Percentiles rank a stretch among this genome's conserved stretches.
These are phyloP conservation scores for Salmo trutta DNA, from an alignment of 2,797 vertebrate species.

Conservation along the genomic window DNA sequence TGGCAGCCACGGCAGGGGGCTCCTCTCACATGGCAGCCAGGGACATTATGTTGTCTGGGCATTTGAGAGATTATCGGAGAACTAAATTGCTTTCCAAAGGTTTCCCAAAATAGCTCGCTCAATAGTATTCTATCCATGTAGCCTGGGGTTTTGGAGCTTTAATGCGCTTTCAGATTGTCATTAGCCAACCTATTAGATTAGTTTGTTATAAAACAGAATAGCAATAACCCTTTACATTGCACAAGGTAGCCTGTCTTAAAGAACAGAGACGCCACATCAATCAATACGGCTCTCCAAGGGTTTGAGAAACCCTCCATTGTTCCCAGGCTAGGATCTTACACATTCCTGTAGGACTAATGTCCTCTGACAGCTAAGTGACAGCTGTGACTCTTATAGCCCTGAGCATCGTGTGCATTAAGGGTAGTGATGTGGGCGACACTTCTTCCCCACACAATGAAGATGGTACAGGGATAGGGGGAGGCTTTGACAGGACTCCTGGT, in stretches of 20 bases:
- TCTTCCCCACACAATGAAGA: not conserved
- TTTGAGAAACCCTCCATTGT: constrained; percentile 27
- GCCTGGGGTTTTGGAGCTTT: not conserved
- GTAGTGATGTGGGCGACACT: constrained; percentile 9
- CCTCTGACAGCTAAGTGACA: constrained; percentile 69
- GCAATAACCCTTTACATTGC: not conserved
- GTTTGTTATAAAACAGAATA: not conserved
- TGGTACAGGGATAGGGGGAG: not conserved
- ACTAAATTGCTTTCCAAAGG: constrained; percentile 59
- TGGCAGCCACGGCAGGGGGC: constrained; percentile 8
- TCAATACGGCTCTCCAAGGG: not conserved
- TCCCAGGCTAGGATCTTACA: constrained; percentile 31
- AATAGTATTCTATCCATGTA: constrained; percentile 14
- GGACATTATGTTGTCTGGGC: constrained; percentile 44
- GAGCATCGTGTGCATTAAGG: constrained; percentile 36
- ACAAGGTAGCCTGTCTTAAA: not conserved
- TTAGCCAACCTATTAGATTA: not conserved
- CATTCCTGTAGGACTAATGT: constrained; percentile 47
- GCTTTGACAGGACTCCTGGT: not conserved
- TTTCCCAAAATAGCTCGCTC: constrained; percentile 58
- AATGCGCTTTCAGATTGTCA: not conserved
- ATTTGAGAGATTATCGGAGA: constrained; percentile 54
- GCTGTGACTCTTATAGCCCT: constrained; percentile 44
- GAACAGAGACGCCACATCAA: not conserved
- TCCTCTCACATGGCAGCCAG: constrained; percentile 54